phyloP scores from a whole-genome alignment of 2,113 vertebrate species.

The Ictalurus furcatus region DNA sequence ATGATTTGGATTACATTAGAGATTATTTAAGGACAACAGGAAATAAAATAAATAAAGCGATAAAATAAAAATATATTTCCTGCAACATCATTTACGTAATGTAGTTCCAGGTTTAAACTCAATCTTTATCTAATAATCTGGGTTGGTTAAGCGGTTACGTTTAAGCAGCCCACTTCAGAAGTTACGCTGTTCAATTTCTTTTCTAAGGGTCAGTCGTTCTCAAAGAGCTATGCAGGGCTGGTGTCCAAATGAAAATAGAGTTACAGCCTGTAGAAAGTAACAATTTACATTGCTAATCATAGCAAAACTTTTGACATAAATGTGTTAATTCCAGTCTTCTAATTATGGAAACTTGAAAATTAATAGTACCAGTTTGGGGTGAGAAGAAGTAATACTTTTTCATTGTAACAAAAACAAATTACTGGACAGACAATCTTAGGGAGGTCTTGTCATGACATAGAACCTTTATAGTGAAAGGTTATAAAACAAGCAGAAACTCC shows the following conservation, averaged over 20 bases:
- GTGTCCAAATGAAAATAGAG: neutral
- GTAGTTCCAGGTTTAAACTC: neutral
- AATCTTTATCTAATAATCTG: neutral
- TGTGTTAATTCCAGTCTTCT: neutral
- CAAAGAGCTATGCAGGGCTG: neutral
- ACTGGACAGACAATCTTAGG: conserved; percentile 1
- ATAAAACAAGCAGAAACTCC: neutral
- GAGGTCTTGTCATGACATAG: conserved; percentile 14
- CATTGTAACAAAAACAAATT: conserved; percentile 7
- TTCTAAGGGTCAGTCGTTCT: neutral
- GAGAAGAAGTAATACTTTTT: neutral
- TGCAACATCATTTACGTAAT: neutral
- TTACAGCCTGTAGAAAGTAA: neutral
- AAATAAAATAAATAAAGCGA: neutral
- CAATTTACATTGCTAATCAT: neutral
- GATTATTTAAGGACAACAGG: neutral
- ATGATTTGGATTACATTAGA: neutral
- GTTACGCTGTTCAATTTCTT: neutral
- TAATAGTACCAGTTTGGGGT: neutral
- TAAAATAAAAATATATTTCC: neutral
- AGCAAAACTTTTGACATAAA: neutral
- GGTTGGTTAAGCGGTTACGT: neutral
- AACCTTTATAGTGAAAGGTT: conserved; percentile 1
- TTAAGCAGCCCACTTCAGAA: neutral
- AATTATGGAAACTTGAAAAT: neutral